Conservation (phyloP, 1,140 invertebrate genomes). For the Trichonephila clavipes region DNA sequence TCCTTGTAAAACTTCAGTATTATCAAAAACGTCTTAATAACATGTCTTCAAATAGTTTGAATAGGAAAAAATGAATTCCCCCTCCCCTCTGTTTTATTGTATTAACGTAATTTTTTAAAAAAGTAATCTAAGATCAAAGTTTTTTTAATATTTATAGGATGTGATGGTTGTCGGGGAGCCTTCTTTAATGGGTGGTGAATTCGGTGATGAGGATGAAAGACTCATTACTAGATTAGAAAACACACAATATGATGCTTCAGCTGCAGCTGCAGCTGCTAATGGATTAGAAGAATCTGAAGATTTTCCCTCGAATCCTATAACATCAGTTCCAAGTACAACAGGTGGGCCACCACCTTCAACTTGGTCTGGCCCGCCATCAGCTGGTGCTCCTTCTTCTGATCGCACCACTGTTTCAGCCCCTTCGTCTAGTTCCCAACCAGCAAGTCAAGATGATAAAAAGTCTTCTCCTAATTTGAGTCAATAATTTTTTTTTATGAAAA, state of each 20-base stretch:
- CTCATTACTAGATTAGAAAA: slow-evolving; percentile 98
- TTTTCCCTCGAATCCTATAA: slow-evolving; percentile 76
- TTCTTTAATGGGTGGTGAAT: slow-evolving; percentile 99
- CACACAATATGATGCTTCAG: slow-evolving; percentile 92
- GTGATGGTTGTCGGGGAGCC: slow-evolving; percentile 99
- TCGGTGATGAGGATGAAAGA: slow-evolving; percentile 98
- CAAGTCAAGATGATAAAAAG: slow-evolving; percentile 77
- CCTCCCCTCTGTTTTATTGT: too few species aligned
- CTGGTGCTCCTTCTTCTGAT: slow-evolving; percentile 71
- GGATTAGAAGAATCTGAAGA: slow-evolving; percentile 78
- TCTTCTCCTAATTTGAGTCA: slow-evolving; percentile 76
- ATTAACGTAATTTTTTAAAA: too few species aligned
- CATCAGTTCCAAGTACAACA: slow-evolving; percentile 69
- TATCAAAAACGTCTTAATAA: too few species aligned
- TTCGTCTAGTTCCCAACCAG: slow-evolving; percentile 70
- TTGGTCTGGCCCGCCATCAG: slow-evolving; percentile 73
- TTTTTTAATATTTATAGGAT: slow-evolving; percentile 85
- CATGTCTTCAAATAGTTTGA: too few species aligned
- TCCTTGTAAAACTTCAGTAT: too few species aligned
- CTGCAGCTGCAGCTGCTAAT: slow-evolving; percentile 80
- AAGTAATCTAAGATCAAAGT: too few species aligned
- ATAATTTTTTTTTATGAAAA: slow-evolving; percentile 60
- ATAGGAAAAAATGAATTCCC: too few species aligned
- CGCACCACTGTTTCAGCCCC: slow-evolving; percentile 64
- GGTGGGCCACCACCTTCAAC: slow-evolving; percentile 71